Base-by-base conservation (phyloP, 2,888 invertebrate genomes). In the Drosophila anceps region DNA sequence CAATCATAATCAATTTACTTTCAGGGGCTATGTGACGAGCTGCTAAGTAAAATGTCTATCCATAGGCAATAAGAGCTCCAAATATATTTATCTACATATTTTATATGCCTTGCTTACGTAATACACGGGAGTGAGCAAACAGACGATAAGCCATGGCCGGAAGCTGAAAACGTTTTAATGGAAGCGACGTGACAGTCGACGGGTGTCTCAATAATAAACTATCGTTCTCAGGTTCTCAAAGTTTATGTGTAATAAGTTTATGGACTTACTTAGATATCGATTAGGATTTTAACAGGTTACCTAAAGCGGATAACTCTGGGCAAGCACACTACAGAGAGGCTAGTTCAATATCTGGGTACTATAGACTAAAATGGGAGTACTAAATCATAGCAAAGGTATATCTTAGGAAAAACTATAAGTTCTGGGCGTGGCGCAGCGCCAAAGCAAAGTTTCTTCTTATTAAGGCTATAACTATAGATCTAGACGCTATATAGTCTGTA, bases 141-240 rank as follows among this genome's bases (percentile, higher is more conserved):
- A 18, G 62, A 44, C 51, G 20, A 29, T 37, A 58, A 37, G 46
- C 24, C 35, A n/a, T 61, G 41, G 50, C 62, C 76, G 76, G 76
- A 76, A 76, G 76, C 76, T 76, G 76, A 55, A 64, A 76, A 64
- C 51, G 57, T 37, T 41, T 59, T 58, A 61, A 39, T 63, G 57
- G 53, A 53, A 50, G 57, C 39, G 55, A 73, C 69, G 59, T 69
- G 77, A 73, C 73, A 73, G 68, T 76, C 68, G 61, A 73, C 73
- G 41, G 44, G 24, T 27, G n/a, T 55, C 54, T 46, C 60, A 24
- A 9, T 27, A 59, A 48, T 29, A 48, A 48, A 37, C 29, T 31
- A 29, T 12, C 27, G 29, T 48, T 48, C 29, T 48, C 27, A n/a
- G n/a, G 29, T 12, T 29, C 15, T 27, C 24, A 15, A 27, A 12